phyloP scores from a whole-genome alignment of 2,797 vertebrate species.

The Sebastes goodei region DNA sequence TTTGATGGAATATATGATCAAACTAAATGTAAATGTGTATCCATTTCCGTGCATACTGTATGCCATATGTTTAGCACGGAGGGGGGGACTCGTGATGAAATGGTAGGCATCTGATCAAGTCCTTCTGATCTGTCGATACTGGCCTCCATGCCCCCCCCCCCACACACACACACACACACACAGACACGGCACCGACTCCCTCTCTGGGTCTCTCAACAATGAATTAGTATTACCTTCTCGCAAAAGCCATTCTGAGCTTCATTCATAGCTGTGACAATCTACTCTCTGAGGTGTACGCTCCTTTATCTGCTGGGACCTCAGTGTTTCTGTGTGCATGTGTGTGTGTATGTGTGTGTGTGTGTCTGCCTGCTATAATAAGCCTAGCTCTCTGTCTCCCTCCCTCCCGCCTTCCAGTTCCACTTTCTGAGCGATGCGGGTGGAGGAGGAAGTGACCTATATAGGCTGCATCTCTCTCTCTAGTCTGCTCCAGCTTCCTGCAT shows the following conservation, averaged over 20 bases:
- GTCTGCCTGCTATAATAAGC: slow-evolving; percentile 77
- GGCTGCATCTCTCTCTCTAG: slow-evolving; percentile 61
- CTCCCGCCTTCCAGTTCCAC: slow-evolving; percentile 75
- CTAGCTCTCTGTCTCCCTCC: slow-evolving; percentile 61
- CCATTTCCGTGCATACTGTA: slow-evolving; percentile 37
- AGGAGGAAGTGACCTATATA: slow-evolving; percentile 87
- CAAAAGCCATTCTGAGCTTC: slow-evolving; percentile 66
- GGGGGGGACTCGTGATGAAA: slow-evolving; percentile 15
- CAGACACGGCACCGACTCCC: background rate
- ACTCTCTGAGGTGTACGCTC: slow-evolving; percentile 68
- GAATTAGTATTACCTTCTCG: slow-evolving; percentile 68
- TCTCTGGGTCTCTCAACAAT: slow-evolving; percentile 46
- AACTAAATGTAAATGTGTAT: slow-evolving; percentile 69
- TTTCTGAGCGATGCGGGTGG: slow-evolving; percentile 74
- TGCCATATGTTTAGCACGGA: slow-evolving; percentile 28
- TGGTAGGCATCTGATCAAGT: slow-evolving; percentile 45
- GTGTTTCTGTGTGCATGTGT: slow-evolving; percentile 26
- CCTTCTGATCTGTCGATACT: slow-evolving; percentile 34
- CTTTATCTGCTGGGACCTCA: slow-evolving; percentile 71
- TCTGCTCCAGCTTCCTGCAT: slow-evolving; percentile 73
- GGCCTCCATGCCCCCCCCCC: background rate
- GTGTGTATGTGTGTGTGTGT: slow-evolving; percentile 26
- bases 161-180: background rate
- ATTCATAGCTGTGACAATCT: slow-evolving; percentile 73
- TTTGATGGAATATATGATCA: slow-evolving; percentile 75